A percentile compares a stretch with the other conserved stretches of the same genome.
Evolutionary conservation across 2,113 vertebrate species (phyloP).

Genomic region (Bagarius yarrelli): DNA sequence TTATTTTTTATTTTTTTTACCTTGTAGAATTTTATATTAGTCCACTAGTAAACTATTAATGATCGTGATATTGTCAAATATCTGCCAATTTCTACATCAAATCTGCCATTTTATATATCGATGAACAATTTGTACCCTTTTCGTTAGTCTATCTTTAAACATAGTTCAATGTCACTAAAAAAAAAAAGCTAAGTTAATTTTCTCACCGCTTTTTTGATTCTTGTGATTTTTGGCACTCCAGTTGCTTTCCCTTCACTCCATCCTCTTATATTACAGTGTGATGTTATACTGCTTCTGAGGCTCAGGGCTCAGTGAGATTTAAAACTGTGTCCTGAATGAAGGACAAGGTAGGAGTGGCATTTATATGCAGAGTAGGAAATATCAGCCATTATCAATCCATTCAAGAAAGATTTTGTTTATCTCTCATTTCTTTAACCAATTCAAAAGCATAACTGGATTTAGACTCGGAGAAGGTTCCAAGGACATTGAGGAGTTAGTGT

Average conservation of each 20-base stretch:
- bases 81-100: too few relatives aligned
- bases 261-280: slow-evolving; percentile 67
- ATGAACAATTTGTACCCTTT: not conserved
- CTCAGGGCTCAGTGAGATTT: slow-evolving; percentile 72
- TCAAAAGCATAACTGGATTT: slow-evolving; percentile 64
- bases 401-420: slow-evolving; percentile 71
- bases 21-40: not conserved
- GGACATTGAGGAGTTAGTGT: slow-evolving; percentile 59
- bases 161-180: not conserved
- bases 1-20: not conserved
- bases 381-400: slow-evolving; percentile 73
- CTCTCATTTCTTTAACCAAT: slow-evolving; percentile 65
- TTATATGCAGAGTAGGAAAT: slow-evolving; percentile 74
- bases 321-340: slow-evolving; percentile 72
- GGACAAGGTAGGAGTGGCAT: slow-evolving; percentile 73
- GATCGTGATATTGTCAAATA: not conserved
- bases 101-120: not conserved
- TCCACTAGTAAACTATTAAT: not conserved
- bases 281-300: slow-evolving; percentile 67
- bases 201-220: slow-evolving; percentile 9
- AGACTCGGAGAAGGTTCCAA: slow-evolving; percentile 63
- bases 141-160: not conserved
- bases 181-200: not conserved
- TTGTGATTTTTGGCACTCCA: slow-evolving; percentile 59
- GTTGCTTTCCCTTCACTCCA: slow-evolving; percentile 60